Percentiles rank a stretch among this genome's conserved stretches.
phyloP scores from a whole-genome alignment of 2,888 invertebrate genomes.

The Nemotelus pantherinus region DNA sequence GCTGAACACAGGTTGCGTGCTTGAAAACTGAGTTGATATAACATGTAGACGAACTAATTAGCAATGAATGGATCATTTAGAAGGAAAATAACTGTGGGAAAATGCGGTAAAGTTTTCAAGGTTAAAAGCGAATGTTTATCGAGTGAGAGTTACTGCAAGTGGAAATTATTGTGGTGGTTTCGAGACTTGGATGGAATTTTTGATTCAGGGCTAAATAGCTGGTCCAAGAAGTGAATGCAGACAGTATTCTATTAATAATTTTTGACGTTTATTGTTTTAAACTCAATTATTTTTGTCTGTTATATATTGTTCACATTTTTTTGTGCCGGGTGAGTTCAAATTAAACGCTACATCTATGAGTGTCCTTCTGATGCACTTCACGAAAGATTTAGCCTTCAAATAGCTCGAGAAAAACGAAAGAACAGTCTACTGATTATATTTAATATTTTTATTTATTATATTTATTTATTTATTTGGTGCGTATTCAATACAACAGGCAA shows the following conservation, averaged over 20 bases:
- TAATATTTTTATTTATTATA: not conserved
- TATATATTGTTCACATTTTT: not conserved
- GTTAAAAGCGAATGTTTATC: constrained; percentile 15
- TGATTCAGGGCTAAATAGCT: too few species aligned
- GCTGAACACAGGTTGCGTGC: not conserved
- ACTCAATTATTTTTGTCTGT: constrained; percentile 2
- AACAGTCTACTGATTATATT: not conserved
- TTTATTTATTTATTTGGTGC: not conserved
- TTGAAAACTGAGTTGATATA: not conserved
- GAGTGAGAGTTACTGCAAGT: too few species aligned
- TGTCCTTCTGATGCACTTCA: too few species aligned
- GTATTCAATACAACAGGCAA: not conserved
- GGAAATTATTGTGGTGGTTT: too few species aligned
- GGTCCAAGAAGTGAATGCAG: too few species aligned
- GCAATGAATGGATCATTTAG: constrained; percentile 33
- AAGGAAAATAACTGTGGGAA: constrained; percentile 33
- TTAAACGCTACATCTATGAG: too few species aligned
- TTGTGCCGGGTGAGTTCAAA: not conserved
- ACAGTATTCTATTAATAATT: too few species aligned
- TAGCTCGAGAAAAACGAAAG: not conserved
- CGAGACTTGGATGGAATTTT: too few species aligned
- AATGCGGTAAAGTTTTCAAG: constrained; percentile 23
- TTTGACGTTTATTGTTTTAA: too few species aligned
- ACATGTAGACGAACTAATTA: constrained; percentile 28
- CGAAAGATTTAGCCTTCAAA: not conserved